These are phyloP conservation scores for Apamea crenata DNA, from an alignment of 2,888 invertebrate species.

Conservation along the genomic window DNA sequence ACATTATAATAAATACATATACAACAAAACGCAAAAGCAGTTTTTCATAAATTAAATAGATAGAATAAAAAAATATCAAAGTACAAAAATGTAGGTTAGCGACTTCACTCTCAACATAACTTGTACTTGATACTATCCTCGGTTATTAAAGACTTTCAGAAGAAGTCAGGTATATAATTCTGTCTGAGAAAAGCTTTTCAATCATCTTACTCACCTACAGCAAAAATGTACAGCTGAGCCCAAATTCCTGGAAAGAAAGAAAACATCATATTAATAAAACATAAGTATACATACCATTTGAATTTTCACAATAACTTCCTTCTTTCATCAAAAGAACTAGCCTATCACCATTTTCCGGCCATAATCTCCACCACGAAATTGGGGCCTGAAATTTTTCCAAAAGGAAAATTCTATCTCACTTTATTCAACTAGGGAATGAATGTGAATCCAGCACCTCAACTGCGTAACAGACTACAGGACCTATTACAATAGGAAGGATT, in stretches of 20 bases:
- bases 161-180: not conserved
- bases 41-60: not conserved
- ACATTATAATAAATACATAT: too few relatives aligned
- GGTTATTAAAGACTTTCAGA: not conserved
- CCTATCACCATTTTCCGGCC: slow-evolving; percentile 29
- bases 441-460: not conserved
- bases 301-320: slow-evolving; percentile 1
- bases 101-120: not conserved
- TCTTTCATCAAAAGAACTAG: not conserved
- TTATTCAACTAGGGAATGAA: slow-evolving; percentile 1
- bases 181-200: slow-evolving; percentile 2
- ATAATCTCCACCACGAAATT: slow-evolving; percentile 30
- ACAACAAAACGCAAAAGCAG: not conserved
- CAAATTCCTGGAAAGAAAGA: slow-evolving; percentile 81
- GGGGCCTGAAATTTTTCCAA: not conserved
- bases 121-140: not conserved
- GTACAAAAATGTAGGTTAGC: not conserved
- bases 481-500: not conserved
- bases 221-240: slow-evolving; percentile 81
- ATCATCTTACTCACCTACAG: slow-evolving; percentile 78
- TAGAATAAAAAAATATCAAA: not conserved
- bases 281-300: not conserved
- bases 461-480: not conserved
- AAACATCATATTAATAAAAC: slow-evolving; percentile 48
- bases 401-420: not conserved